Evolutionary conservation across 2,888 invertebrate species (phyloP).

Genomic region (Drosophila mettleri): DNA sequence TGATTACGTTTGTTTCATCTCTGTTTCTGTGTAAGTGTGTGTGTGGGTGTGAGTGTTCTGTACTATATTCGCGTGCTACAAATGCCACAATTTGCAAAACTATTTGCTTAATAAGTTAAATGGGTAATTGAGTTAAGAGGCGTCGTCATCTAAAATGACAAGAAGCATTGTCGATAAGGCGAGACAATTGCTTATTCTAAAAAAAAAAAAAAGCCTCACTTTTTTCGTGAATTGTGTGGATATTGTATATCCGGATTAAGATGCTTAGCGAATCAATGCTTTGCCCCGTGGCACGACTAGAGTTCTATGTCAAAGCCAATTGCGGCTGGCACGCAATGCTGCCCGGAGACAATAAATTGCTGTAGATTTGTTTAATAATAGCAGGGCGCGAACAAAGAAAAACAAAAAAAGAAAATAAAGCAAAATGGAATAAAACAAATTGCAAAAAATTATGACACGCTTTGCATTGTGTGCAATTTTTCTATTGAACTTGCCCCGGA

Average conservation of each 20-base stretch:
- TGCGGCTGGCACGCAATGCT: slow-evolving; percentile 60
- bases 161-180: slow-evolving; percentile 40
- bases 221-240: neutral
- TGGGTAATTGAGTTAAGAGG: slow-evolving; percentile 76
- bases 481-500: slow-evolving; percentile 26
- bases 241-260: slow-evolving; percentile 43
- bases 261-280: slow-evolving; percentile 27
- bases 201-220: slow-evolving; percentile 9
- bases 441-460: slow-evolving; percentile 58
- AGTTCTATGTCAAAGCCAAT: slow-evolving; percentile 68
- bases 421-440: slow-evolving; percentile 38
- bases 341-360: slow-evolving; percentile 45
- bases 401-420: neutral
- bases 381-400: slow-evolving; percentile 56
- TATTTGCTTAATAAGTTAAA: slow-evolving; percentile 76
- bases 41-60: slow-evolving; percentile 22
- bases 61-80: slow-evolving; percentile 71
- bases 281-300: slow-evolving; percentile 19
- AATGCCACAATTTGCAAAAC: slow-evolving; percentile 67
- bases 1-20: slow-evolving; percentile 22
- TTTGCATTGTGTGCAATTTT: slow-evolving; percentile 49
- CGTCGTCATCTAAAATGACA: slow-evolving; percentile 33
- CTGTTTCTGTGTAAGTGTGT: neutral
- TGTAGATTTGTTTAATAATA: slow-evolving; percentile 51
- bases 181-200: slow-evolving; percentile 41